Conservation (phyloP, 2,113 vertebrate species). For the Azemiops feae region DNA sequence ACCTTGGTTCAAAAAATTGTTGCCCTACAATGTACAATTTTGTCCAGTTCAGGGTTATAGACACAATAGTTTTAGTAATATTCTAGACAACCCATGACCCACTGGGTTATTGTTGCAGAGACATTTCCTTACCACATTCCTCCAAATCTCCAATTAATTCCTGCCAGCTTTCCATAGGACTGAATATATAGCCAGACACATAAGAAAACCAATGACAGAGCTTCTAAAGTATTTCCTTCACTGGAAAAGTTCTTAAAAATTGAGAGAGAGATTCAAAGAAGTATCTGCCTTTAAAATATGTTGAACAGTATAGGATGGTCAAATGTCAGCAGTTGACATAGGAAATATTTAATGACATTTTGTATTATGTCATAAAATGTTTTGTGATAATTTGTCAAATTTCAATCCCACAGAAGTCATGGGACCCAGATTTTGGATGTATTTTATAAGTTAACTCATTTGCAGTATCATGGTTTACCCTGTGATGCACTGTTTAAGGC, state of each 20-base stretch:
- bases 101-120: background rate
- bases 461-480: too few relatives aligned
- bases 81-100: background rate
- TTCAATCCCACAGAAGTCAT: background rate
- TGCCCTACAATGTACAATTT: background rate
- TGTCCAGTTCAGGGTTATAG: background rate
- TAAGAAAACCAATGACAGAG: background rate
- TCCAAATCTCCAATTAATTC: background rate
- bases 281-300: background rate
- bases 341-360: background rate
- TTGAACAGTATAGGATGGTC: background rate
- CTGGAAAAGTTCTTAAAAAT: background rate
- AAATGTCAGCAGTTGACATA: background rate
- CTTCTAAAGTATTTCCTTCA: background rate
- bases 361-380: background rate
- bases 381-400: background rate
- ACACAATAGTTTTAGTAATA: background rate
- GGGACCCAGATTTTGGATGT: too few relatives aligned
- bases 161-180: background rate
- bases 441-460: too few relatives aligned
- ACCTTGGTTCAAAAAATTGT: background rate
- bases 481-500: too few relatives aligned
- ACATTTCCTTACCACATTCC: background rate
- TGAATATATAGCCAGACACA: background rate
- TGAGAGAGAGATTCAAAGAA: background rate